A percentile compares a stretch with the other conserved stretches of the same genome.
phyloP scores from a whole-genome alignment of 1,140 invertebrate species.

The Papilio xuthus region DNA sequence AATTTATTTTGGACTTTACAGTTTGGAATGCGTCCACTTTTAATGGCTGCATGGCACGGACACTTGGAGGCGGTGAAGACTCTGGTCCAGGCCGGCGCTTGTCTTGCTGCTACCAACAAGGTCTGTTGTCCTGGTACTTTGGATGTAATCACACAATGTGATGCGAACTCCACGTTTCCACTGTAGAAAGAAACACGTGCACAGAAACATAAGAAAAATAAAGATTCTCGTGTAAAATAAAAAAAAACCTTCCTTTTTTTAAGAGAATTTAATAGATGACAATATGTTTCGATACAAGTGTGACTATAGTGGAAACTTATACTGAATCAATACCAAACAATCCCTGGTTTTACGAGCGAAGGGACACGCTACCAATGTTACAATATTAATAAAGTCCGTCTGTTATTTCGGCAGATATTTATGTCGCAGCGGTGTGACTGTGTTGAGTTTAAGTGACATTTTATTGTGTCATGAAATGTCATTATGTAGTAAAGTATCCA shows the following conservation, averaged over 20 bases:
- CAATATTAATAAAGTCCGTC: slow-evolving; percentile 28
- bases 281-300: too few species aligned
- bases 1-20: slow-evolving; percentile 63
- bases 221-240: too few species aligned
- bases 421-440: background rate
- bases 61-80: slow-evolving; percentile 88
- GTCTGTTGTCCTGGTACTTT: slow-evolving; percentile 77
- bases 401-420: slow-evolving; percentile 23
- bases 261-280: too few species aligned
- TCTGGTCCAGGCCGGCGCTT: slow-evolving; percentile 89
- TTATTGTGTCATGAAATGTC: slow-evolving; percentile 10
- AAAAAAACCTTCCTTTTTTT: too few species aligned
- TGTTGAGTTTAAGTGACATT: slow-evolving; percentile 17
- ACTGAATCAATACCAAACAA: background rate
- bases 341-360: background rate
- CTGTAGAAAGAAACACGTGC: too few species aligned
- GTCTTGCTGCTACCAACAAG: slow-evolving; percentile 88
- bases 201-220: too few species aligned
- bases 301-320: background rate
- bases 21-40: slow-evolving; percentile 91
- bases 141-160: background rate
- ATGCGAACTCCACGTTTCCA: too few species aligned
- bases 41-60: slow-evolving; percentile 92
- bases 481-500: slow-evolving; percentile 38
- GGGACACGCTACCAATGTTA: background rate